Conservation (phyloP, 2,113 vertebrate genomes). For the Phylloscopus trochilus region DNA sequence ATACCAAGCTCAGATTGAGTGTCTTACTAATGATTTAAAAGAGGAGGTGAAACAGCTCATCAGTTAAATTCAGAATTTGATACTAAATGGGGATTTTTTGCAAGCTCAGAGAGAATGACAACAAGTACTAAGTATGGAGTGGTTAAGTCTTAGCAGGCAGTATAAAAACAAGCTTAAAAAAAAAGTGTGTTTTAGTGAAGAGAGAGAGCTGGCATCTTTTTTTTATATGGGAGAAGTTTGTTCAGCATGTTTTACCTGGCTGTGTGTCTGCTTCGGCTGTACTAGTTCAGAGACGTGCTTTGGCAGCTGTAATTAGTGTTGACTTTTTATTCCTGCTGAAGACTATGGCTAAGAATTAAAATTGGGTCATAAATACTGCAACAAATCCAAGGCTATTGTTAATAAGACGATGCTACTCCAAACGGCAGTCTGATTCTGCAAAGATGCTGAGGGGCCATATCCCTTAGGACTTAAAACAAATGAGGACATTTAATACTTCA, state of each 20-base stretch:
- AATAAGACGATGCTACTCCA: not conserved
- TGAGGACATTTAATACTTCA: not conserved
- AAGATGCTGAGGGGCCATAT: not conserved
- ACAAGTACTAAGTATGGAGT: not conserved
- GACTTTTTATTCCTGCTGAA: not conserved
- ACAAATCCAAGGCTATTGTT: not conserved
- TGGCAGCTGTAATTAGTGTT: conserved; percentile 5
- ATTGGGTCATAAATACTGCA: not conserved
- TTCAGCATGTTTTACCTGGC: conserved; percentile 48
- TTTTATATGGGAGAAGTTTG: not conserved
- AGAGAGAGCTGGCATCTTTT: not conserved
- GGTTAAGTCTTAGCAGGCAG: not conserved
- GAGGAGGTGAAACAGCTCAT: not conserved
- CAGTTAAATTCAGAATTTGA: not conserved
- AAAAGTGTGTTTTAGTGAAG: not conserved
- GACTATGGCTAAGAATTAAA: not conserved
- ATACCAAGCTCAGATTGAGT: not conserved
- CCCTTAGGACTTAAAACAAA: not conserved
- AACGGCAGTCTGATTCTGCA: not conserved
- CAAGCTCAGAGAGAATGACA: not conserved
- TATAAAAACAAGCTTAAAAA: not conserved
- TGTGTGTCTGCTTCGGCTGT: not conserved
- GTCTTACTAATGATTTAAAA: not conserved
- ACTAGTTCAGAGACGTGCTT: not conserved
- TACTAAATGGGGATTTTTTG: not conserved